These are phyloP conservation scores for Opisthograptis luteolata DNA, from an alignment of 2,888 invertebrate genomes.

Conservation along the genomic window DNA sequence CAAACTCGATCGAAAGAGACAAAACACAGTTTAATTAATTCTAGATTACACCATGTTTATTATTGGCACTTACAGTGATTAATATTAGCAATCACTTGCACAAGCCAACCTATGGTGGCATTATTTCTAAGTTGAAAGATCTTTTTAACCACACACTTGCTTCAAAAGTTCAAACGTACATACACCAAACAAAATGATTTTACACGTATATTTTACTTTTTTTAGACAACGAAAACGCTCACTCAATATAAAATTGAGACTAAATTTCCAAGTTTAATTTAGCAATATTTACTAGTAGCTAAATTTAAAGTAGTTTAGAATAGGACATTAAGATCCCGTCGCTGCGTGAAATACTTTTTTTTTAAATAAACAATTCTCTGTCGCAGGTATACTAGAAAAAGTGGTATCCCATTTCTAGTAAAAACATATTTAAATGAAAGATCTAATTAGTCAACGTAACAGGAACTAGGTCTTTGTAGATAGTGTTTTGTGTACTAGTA, in stretches of 20 bases:
- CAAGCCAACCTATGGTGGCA: too few relatives aligned
- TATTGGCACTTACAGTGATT: too few relatives aligned
- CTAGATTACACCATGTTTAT: too few relatives aligned
- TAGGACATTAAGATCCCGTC: constrained; percentile 43
- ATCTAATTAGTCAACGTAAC: neutral
- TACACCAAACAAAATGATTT: too few relatives aligned
- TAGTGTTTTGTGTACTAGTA: constrained; percentile 5
- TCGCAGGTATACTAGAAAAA: constrained; percentile 28
- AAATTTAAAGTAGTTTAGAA: constrained; percentile 43
- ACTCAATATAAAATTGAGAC: constrained; percentile 31
- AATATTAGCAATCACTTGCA: too few relatives aligned
- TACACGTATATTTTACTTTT: too few relatives aligned
- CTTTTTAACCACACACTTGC: neutral
- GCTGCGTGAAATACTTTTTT: constrained; percentile 40
- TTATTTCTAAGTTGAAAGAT: neutral
- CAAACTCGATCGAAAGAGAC: too few relatives aligned
- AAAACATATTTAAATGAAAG: too few relatives aligned
- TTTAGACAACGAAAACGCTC: constrained; percentile 24
- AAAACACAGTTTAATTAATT: too few relatives aligned
- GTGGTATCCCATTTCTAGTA: constrained; percentile 22
- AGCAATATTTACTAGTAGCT: constrained; percentile 36
- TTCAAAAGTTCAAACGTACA: too few relatives aligned
- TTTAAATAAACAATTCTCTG: constrained; percentile 49
- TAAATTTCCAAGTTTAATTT: constrained; percentile 25
- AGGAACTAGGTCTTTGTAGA: neutral